Evolutionary conservation across 2,888 invertebrate species (phyloP), one percentile per base, ranked within the genome.

Genomic region (Dysmachus trigonus): DNA sequence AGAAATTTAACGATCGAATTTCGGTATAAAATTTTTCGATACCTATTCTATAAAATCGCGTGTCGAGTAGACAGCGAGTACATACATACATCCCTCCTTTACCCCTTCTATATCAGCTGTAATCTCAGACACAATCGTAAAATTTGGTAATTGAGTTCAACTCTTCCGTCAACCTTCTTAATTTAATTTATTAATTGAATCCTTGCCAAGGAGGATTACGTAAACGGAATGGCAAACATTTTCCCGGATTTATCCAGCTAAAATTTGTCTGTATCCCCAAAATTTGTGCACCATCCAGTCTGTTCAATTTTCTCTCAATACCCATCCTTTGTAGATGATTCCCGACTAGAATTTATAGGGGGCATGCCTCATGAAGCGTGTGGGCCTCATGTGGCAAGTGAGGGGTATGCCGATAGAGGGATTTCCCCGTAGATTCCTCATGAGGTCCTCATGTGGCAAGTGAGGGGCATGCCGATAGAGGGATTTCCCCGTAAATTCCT

Each of bases 151-250:
- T 85, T 74, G 74, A 74, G 74, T 85, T 85, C 76, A 76, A 77
- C 85, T 85, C 41, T 74, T 71, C 76, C 33, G 85, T 77, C 85
- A 77, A 86, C 83, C 83, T 76, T 77, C 84, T 79, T 85, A 84
- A 86, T 85, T 86, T 85, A 86, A 86, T 86, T 86, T 85, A 86
- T 86, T 86, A 86, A 86, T 86, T 86, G 85, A 86, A 86, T 86
- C 86, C 85, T 79, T 86, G 73, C 81, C 79, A 47, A 38, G 79
- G 79, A 77, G 53, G 86, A 79, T 85, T 86, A 79, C 86, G 79
- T 73, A 79, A 86, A 85, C 85, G 81, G 85, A 85, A 86, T 86
- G 31, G 85, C 85, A 79, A 86, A 85, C 85, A 77, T 85, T 86
- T 81, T 72, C 76, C 72, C 22, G 22, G 62, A 62, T 47, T 83